Base-by-base conservation (phyloP, 2,888 invertebrate species). In the Ichneumon xanthorius region DNA sequence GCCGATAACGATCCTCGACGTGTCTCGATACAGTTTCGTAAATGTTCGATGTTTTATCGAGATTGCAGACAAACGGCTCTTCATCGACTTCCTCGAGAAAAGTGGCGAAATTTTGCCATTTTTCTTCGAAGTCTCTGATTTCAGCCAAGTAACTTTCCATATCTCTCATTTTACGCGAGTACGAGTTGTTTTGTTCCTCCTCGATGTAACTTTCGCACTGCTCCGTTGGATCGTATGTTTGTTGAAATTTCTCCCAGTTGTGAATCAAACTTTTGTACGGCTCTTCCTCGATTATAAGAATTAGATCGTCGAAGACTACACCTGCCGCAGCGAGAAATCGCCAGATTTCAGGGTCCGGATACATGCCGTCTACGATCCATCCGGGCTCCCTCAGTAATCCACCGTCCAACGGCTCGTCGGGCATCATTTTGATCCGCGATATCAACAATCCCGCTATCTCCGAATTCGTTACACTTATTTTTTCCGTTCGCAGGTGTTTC, bases 281-380 rank as follows among this genome's bases (percentile, higher is more conserved):
- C 61, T 94, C 94, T 76, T 94, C 94, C 91, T 96, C 96, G 73
- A 94, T 94, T 75, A 96, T 90, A 53, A 95, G 92, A 88, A 96
- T 93, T 0, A 95, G 94, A 87, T 96, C 95, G 90, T 96, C 95
- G 30, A 96, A 95, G 26, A 94, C 88, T 76, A 94, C 91, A 85
- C 95, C 94, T 4, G 94, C 92, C 45, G 94, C 93, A 7, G 86
- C 88, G 14, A 96, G 90, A 82, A 92, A 92, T 68, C 91, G 91
- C 94, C 96, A 95, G 89, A 95, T 93, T 85, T 95, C 94, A 16
- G 94, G 85, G 87, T 95, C 94, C 30, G 95, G 90, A 33, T 95
- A 94, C 92, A 96, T 95, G 0, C 95, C 96, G 90, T 96, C 96
- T 76, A 96, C 93, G 85, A 96, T 95, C 94, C 95, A 96, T 88